A percentile compares a stretch with the other conserved stretches of the same genome.
These are phyloP conservation scores for Halichoerus grypus DNA, from an alignment of 2,113 vertebrate genomes.

Conservation along the genomic window DNA sequence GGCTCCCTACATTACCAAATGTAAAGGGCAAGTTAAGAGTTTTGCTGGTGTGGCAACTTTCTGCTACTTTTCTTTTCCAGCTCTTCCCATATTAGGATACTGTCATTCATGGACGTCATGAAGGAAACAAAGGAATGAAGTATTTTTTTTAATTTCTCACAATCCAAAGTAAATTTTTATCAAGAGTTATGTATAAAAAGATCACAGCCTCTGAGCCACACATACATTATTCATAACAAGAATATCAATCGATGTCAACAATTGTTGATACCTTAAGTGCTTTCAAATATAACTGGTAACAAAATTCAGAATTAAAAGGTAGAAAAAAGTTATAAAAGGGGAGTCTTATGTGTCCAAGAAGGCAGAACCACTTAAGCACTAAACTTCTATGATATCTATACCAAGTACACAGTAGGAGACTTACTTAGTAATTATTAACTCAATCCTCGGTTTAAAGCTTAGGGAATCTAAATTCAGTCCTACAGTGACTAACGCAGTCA, in stretches of 20 bases:
- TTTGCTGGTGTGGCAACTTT: background rate
- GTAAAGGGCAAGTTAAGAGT: background rate
- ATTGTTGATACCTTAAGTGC: background rate
- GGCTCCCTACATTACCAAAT: background rate
- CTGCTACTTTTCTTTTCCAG: background rate
- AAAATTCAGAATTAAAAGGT: background rate
- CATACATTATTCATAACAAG: background rate
- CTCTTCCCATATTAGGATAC: background rate
- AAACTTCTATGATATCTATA: background rate
- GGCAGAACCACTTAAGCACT: background rate
- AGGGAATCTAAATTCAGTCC: conserved; percentile 82
- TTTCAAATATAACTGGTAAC: background rate
- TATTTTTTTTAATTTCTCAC: background rate
- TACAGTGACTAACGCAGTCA: conserved; percentile 59
- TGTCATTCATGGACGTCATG: background rate
- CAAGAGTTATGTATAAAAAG: background rate
- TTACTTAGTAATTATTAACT: conserved; percentile 78
- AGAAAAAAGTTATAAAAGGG: background rate
- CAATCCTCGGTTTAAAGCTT: conserved; percentile 74
- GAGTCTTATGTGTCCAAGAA: background rate
- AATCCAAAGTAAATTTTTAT: conserved; percentile 35
- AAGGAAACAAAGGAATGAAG: conserved; percentile 23
- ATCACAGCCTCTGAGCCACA: background rate
- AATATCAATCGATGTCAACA: background rate
- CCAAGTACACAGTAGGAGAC: background rate